These are phyloP conservation scores for Gouania willdenowi DNA, from an alignment of 2,797 vertebrate genomes.

Conservation along the genomic window DNA sequence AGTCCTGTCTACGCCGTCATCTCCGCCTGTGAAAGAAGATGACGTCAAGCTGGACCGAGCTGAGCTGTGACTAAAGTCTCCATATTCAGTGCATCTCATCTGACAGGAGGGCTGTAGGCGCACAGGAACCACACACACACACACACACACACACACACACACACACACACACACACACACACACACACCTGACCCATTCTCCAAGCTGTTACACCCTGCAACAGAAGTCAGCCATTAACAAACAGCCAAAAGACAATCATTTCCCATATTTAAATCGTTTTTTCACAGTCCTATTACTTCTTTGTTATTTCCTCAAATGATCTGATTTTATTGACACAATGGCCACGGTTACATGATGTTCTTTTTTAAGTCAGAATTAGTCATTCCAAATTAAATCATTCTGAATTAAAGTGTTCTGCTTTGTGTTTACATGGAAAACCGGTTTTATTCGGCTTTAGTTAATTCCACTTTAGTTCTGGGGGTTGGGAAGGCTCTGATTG, in stretches of 20 bases:
- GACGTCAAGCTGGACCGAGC: constrained; percentile 11
- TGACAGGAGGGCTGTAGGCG: constrained; percentile 23
- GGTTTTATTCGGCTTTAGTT: too few species aligned
- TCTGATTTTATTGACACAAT: too few species aligned
- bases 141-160: background rate
- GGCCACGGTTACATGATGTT: too few species aligned
- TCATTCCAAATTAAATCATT: too few species aligned
- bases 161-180: constrained; percentile 15
- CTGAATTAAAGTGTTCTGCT: too few species aligned
- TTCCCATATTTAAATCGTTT: too few species aligned
- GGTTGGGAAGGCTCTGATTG: too few species aligned
- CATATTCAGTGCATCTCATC: constrained; percentile 23
- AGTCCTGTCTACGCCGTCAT: background rate
- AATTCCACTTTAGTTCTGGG: too few species aligned
- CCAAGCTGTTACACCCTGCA: constrained; percentile 26
- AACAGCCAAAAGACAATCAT: constrained; percentile 6
- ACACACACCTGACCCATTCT: constrained; percentile 58
- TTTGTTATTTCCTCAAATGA: too few species aligned
- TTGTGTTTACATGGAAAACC: too few species aligned
- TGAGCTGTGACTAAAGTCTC: constrained; percentile 13
- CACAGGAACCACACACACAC: constrained; percentile 9
- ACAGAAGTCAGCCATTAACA: constrained; percentile 21
- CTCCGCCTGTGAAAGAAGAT: constrained; percentile 5
- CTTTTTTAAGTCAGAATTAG: too few species aligned
- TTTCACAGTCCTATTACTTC: too few species aligned